Percentiles rank a stretch among this genome's conserved stretches.
Evolutionary conservation across 2,797 vertebrate genomes (phyloP).

Genomic region (Aulostomus chinensis): DNA sequence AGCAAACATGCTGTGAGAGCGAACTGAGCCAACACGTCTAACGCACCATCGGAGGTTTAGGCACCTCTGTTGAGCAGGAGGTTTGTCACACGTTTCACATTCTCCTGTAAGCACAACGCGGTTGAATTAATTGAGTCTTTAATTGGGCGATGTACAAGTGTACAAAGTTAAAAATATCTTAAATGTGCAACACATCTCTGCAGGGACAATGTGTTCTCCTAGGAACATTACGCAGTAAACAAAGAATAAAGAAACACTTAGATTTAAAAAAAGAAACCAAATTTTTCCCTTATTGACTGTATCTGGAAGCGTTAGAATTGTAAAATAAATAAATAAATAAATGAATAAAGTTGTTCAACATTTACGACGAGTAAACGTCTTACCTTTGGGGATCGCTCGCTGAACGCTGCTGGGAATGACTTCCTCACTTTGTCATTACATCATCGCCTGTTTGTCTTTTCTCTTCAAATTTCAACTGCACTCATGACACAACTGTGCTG

Average conservation of each 20-base stretch:
- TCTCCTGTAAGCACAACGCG: conserved; percentile 50
- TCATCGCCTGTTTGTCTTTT: conserved; percentile 7
- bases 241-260: conserved; percentile 72
- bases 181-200: conserved; percentile 64
- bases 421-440: conserved; percentile 35
- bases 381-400: conserved; percentile 36
- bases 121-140: conserved; percentile 66
- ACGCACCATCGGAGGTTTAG: too few relatives aligned
- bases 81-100: conserved; percentile 39
- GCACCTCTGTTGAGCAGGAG: too few relatives aligned
- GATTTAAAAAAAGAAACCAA: conserved; percentile 45
- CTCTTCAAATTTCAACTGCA: conserved; percentile 19
- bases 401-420: conserved; percentile 17
- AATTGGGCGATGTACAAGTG: conserved; percentile 66
- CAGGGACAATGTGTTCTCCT: conserved; percentile 68
- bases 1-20: conserved; percentile 34
- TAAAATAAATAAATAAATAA: too few relatives aligned
- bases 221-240: conserved; percentile 68
- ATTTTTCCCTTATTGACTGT: conserved; percentile 47
- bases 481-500: conserved; percentile 9
- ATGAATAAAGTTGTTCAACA: conserved; percentile 40
- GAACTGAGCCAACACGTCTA: too few relatives aligned
- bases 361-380: conserved; percentile 32
- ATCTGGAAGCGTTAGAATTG: conserved; percentile 40
- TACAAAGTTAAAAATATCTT: conserved; percentile 67